Base-by-base conservation (phyloP, 2,113 vertebrate genomes). In the Axis porcinus region DNA sequence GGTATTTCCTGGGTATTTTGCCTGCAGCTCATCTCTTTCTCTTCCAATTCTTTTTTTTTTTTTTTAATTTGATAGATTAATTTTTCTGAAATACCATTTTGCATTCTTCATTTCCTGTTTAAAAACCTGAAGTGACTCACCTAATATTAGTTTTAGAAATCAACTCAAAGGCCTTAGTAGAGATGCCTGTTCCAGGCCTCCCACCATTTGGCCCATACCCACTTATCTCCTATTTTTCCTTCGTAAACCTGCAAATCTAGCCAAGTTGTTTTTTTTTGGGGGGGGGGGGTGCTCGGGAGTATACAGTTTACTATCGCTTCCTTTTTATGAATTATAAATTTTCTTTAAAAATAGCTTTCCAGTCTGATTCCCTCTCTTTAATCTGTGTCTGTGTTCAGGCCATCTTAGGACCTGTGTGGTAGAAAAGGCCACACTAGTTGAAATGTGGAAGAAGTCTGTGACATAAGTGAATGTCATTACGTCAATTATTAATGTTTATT, bases 11-110 rank as follows among this genome's bases (percentile, higher is more conserved):
- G n/a, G 1, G 4, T 70, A 3, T 86, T 90, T 89, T 91, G 89
- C 82, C 27, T 95, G 17, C 30, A 67, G 58, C 86, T 89, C 60
- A 4, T 81, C 74, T 97, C 58, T 83, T 76, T 82, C 45, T 82
- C 74, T 91, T 94, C 70, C 82, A 86, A 95, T 91, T 96, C 89
- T 45, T 81, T 33, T 81, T 33, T 43, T 97, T 67, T 62, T 92
- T 94, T 25, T 17, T 70, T 67, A 83, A 43, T 57, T 89, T 93
- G 62, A 55, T 94, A 62, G 82, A 96, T 95, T 96, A 83, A 62
- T 92, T 96, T 96, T 95, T 57, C 94, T 93, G 70, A 96, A 95
- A 97, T 95, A n/a, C 47, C 78, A 16, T 70, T 96, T 95, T 82
- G 76, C 23, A 45, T 89, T 89, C 93, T 81, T 91, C 5, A 10